These are phyloP conservation scores for Ptiloglossa arizonensis DNA, from an alignment of 1,140 invertebrate species.

Conservation along the genomic window DNA sequence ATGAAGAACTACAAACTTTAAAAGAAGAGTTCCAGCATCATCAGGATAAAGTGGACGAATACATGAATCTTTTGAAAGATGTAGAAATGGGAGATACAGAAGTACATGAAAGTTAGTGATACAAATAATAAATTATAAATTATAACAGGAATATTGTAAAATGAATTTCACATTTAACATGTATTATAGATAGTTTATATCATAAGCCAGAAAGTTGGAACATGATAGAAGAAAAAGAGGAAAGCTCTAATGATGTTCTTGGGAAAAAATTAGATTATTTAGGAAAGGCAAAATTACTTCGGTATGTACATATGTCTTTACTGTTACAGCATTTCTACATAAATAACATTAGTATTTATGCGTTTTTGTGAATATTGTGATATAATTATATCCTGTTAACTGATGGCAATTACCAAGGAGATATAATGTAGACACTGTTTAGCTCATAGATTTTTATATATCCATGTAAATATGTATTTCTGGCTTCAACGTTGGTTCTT, in stretches of 20 bases:
- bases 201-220: slow-evolving; percentile 83
- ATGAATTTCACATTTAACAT: slow-evolving; percentile 35
- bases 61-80: slow-evolving; percentile 89
- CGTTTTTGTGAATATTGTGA: no score
- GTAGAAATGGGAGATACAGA: slow-evolving; percentile 83
- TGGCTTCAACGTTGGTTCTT: no score
- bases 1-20: slow-evolving; percentile 90
- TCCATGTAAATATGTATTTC: no score
- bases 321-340: no score
- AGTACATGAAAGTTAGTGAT: slow-evolving; percentile 85
- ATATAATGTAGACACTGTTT: no score
- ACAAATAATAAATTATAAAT: slow-evolving; percentile 15
- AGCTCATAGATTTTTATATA: no score
- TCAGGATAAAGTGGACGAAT: slow-evolving; percentile 96
- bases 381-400: no score
- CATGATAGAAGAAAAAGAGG: slow-evolving; percentile 83
- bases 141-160: slow-evolving; percentile 19
- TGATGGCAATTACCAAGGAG: no score
- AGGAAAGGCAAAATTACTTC: slow-evolving; percentile 86
- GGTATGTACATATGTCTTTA: slow-evolving; percentile 73
- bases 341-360: no score
- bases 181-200: slow-evolving; percentile 79
- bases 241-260: slow-evolving; percentile 84
- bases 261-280: slow-evolving; percentile 83
- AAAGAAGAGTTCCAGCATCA: slow-evolving; percentile 96